Evolutionary conservation across 2,888 invertebrate genomes (phyloP), one percentile per base, ranked within the genome.

Genomic region (Blera fallax): DNA sequence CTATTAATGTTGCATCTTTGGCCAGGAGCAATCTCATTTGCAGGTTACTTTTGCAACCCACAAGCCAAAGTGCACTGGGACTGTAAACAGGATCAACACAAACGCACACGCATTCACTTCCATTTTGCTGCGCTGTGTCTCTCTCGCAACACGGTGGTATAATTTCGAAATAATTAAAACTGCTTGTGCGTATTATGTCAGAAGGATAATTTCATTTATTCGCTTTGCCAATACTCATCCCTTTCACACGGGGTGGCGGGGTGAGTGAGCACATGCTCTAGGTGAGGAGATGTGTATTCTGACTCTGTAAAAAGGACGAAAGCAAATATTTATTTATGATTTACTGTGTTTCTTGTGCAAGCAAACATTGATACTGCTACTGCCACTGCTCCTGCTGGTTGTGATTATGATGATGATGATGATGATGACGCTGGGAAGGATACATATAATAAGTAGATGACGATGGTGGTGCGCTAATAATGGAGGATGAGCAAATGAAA

Each of bases 271-370:
- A 27, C 16, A 7, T 14, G 5, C 27, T 21, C 50, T 24, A 5
- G 4, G 40, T 1, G 8, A 3, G 14, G 40, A 10, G 4, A n/a
- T 14, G 64, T 48, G 16, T 45, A 62, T 48, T 24, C 62, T 64
- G 64, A 64, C 48, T 48, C 50, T 52, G 65, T 65, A 50, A 65
- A 69, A 69, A 69, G 54, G 40, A 69, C 43, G 40, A 56, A 56
- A 43, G 79, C 64, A 84, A 84, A 84, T 79, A 84, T 84, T 84
- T 84, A 79, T 79, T 84, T 84, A 84, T 84, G 83, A 84, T 84
- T 84, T 79, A 84, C 83, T 74, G 79, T 79, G 67, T 79, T 67
- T 60, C 83, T 73, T 83, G 72, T 79, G 67, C 73, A 78, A 83
- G 62, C 73, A 79, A 62, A 83, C 60, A 67, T 58, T 69, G 50